Evolutionary conservation across 2,113 vertebrate genomes (phyloP), one percentile per base, ranked within the genome.

Genomic region (Misgurnus mizolepis): DNA sequence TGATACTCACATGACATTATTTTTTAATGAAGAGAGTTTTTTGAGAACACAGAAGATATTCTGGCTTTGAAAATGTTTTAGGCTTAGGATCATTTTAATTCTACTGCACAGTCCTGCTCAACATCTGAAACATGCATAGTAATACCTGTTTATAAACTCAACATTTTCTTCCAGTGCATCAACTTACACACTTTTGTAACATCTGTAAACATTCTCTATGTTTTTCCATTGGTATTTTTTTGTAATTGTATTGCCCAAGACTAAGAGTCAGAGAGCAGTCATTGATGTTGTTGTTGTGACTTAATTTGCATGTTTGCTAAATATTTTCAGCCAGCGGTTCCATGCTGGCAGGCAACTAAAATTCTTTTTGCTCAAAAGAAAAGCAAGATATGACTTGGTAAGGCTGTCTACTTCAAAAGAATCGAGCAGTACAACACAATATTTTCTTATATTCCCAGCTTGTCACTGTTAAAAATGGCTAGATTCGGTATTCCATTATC

Each of bases 301-400:
- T 58, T 73, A 5, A 43, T 73, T 73, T 72, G 70, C 53, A 15
- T 72, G 53, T 72, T 72, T 73, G 70, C 53, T 73, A 58, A 58
- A 60, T 53, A 22, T 40, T 56, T 55, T 56, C 50, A 56, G 27
- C 34, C 69, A 72, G 53, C 56, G 43, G 39, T 73, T 73, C 70
- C 70, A 60, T 60, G 70, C 70, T 73, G 55, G 55, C 39, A 45
- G 55, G 69, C 69, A 71, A 71, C 8, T 56, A 0, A 71, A 71
- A 34, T 7, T 71, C n/a, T 71, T 34, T 56, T n/a, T 70, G 22
- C 27, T 71, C 56, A 5, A 56, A 40, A 71, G 34, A 71, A 56
- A 14, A 3, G 50, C 50, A 53, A 53, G 11, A 53, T 53, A 53
- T 53, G 50, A 53, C 4, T 53, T 53, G 4, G 12, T 53, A 14